These are phyloP conservation scores for Galago senegalensis DNA, from an alignment of 2,797 vertebrate genomes.

Conservation along the genomic window DNA sequence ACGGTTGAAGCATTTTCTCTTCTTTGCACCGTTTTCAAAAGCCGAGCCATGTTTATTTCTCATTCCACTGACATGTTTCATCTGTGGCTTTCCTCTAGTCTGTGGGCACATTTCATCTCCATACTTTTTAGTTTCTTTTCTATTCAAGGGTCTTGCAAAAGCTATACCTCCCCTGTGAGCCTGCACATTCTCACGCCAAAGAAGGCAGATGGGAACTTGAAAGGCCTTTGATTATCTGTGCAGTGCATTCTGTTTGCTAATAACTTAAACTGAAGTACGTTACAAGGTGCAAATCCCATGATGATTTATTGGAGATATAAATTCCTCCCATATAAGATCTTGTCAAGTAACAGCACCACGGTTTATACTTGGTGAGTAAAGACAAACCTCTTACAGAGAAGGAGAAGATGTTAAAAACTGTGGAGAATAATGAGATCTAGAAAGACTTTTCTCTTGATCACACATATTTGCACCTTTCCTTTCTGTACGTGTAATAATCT, in stretches of 20 bases:
- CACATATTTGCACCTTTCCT: background rate
- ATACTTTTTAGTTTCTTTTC: background rate
- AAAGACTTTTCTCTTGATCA: background rate
- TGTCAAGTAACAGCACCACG: background rate
- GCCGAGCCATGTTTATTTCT: background rate
- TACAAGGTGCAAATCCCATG: background rate
- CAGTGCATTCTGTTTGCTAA: background rate
- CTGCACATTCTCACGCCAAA: background rate
- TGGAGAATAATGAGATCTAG: background rate
- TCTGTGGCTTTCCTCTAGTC: background rate
- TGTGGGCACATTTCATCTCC: background rate
- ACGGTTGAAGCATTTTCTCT: background rate
- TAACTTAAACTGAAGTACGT: background rate
- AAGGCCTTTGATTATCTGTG: background rate
- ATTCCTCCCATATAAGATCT: background rate
- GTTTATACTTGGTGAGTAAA: background rate
- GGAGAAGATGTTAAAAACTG: background rate
- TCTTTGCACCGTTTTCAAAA: background rate
- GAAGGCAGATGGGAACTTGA: background rate
- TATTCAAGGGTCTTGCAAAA: background rate
- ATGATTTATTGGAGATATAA: background rate
- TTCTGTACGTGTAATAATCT: background rate
- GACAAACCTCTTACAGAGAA: background rate
- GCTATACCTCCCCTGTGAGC: no score
- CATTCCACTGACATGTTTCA: background rate